Base-by-base conservation (phyloP, 2,888 invertebrate species). In the Tinea trinotella region DNA sequence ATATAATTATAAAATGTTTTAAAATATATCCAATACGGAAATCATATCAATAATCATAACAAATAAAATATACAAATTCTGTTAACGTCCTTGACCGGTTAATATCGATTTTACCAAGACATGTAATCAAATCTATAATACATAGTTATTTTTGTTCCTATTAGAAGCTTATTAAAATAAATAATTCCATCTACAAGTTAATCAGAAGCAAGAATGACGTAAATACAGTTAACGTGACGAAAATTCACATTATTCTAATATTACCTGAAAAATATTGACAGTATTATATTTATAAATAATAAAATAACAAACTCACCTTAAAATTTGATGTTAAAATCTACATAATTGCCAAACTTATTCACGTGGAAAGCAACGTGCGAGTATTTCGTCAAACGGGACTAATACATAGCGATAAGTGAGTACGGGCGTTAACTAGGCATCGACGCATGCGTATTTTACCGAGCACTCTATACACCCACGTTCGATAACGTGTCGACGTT, bases 401-500 rank as follows among this genome's bases (percentile, higher is more conserved):
- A 15, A 12, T 15, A 40, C 15, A 40, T 40, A 22, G 30, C 30
- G 30, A 30, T 7, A 22, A 35, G n/a, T 35, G n/a, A 6, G 40
- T 15, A 15, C 40, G 40, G 40, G 40, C 40, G 40, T 40, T 40
- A 40, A 40, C 40, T 40, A 15, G 40, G 12, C 6, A 40, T 30
- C 13, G 13, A 7, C 40, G 40, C 40, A 40, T 40, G 40, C 40
- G 40, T 40, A 40, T 1, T 40, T 12, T 40, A 15, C 7, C 7
- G 22, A 10, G n/a, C 30, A 7, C 13, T n/a, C 13, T 15, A 7
- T 3, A 6, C 40, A 13, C 40, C 40, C 40, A 40, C 40, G 40
- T 15, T 40, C 40, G n/a, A 40, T 40, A 40, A 40, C 40, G 40
- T 40, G 40, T 40, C 40, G 40, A 30, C 30, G n/a, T 30, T 7